Conservation (phyloP, 2,113 vertebrate species). For the Heterocephalus glaber region DNA sequence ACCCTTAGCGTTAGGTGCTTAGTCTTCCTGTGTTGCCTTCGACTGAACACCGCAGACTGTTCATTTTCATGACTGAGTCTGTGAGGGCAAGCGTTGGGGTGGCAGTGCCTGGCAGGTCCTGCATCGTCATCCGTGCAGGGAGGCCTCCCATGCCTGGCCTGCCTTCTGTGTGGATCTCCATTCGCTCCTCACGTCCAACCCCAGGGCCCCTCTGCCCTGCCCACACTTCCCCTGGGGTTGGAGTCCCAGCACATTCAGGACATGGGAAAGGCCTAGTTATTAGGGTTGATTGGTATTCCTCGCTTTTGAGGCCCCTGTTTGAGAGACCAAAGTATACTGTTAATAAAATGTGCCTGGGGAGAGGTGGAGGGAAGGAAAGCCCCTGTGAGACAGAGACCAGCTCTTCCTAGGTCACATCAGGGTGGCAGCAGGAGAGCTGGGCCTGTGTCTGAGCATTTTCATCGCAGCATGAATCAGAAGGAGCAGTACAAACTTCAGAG, state of each 20-base stretch:
- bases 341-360: background rate
- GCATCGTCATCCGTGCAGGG: background rate
- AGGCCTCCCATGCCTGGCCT: background rate
- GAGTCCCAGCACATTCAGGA: background rate
- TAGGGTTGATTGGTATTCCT: rapidly evolving
- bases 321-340: background rate
- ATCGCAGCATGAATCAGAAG: background rate
- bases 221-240: too few relatives aligned
- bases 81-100: background rate
- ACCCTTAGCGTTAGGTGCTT: too few relatives aligned
- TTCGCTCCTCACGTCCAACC: too few relatives aligned
- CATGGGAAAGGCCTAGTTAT: background rate
- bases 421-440: too few relatives aligned
- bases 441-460: background rate
- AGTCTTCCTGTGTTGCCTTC: background rate
- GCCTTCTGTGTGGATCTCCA: background rate
- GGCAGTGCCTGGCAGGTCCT: background rate
- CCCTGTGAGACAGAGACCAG: too few relatives aligned
- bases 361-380: background rate
- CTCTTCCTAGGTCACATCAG: background rate
- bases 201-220: too few relatives aligned
- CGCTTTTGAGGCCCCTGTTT: background rate
- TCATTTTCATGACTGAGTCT: too few relatives aligned
- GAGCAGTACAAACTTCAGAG: background rate
- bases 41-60: background rate